Percentiles rank a stretch among this genome's conserved stretches.
phyloP scores from a whole-genome alignment of 1,140 invertebrate genomes.

The Sycophaga agraensis region DNA sequence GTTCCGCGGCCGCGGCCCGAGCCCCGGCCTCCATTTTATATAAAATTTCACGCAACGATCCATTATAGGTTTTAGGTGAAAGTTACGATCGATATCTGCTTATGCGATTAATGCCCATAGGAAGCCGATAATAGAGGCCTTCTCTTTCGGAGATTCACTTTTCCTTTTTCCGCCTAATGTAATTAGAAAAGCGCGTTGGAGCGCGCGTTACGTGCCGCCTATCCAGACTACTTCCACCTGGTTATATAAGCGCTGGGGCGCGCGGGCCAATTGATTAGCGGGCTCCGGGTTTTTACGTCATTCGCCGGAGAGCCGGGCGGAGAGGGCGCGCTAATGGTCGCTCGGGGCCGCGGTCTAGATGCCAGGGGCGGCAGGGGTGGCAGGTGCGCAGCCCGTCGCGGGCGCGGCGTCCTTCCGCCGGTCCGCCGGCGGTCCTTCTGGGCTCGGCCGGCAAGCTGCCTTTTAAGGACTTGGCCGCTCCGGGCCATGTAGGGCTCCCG shows the following conservation, averaged over 20 bases:
- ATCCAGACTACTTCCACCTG: background rate
- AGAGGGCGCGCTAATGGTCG: background rate
- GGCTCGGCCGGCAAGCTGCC: constrained; percentile 35
- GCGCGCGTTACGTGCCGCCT: background rate
- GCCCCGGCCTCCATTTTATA: too few relatives aligned
- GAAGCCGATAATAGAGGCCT: too few relatives aligned
- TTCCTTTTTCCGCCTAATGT: background rate
- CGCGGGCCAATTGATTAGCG: background rate
- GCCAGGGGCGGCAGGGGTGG: background rate
- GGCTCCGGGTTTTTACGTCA: too few relatives aligned
- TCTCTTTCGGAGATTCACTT: background rate
- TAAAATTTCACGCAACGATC: too few relatives aligned
- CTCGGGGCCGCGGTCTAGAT: background rate
- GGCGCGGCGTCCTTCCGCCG: background rate
- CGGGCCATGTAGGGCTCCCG: background rate
- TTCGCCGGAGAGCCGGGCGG: too few relatives aligned
- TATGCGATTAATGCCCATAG: too few relatives aligned
- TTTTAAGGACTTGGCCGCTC: constrained; percentile 36
- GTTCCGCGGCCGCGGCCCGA: background rate
- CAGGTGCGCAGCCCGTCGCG: background rate
- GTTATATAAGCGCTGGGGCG: background rate
- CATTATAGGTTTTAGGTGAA: too few relatives aligned
- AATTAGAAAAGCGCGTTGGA: too few relatives aligned
- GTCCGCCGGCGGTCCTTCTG: background rate
- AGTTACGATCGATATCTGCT: too few relatives aligned